Evolutionary conservation across 2,888 invertebrate species (phyloP).

Genomic region (Lucinisca nassula): DNA sequence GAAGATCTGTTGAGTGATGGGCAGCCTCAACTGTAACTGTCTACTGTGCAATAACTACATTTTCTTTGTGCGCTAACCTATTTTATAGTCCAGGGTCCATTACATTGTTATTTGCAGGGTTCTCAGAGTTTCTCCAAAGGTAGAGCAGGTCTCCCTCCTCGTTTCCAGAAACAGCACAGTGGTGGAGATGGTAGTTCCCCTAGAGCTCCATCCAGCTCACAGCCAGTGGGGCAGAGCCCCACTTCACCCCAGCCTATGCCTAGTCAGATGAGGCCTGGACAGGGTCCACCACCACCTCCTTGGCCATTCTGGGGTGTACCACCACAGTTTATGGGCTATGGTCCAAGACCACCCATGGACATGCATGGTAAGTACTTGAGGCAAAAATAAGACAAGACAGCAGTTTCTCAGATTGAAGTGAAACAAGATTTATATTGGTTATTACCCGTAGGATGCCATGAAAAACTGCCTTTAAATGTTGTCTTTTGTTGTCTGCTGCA

Average conservation of each 20-base stretch:
- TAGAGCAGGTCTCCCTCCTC: conserved; percentile 94
- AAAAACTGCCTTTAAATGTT: too few relatives aligned
- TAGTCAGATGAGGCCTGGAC: conserved; percentile 83
- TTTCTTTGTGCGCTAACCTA: too few relatives aligned
- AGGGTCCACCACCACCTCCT: conserved; percentile 84
- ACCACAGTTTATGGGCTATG: conserved; percentile 83
- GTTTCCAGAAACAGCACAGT: conserved; percentile 88
- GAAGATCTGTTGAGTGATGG: too few relatives aligned
- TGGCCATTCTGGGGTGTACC: conserved; percentile 78
- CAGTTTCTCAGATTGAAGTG: too few relatives aligned
- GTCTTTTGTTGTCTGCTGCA: too few relatives aligned
- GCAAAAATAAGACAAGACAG: too few relatives aligned
- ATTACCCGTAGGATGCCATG: too few relatives aligned
- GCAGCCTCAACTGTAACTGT: too few relatives aligned
- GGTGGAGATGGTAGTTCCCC: conserved; percentile 59
- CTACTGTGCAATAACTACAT: too few relatives aligned
- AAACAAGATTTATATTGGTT: too few relatives aligned
- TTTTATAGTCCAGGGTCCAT: too few relatives aligned
- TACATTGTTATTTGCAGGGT: conserved; percentile 36
- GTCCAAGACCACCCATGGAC: conserved; percentile 83
- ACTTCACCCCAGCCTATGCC: conserved; percentile 76
- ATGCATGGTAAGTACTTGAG: conserved; percentile 85
- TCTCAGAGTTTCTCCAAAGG: conserved; percentile 89
- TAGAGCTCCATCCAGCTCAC: conserved; percentile 37
- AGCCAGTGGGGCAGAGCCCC: conserved; percentile 55